phyloP scores from a whole-genome alignment of 2,797 vertebrate species.

The Kryptolebias ocellatus region DNA sequence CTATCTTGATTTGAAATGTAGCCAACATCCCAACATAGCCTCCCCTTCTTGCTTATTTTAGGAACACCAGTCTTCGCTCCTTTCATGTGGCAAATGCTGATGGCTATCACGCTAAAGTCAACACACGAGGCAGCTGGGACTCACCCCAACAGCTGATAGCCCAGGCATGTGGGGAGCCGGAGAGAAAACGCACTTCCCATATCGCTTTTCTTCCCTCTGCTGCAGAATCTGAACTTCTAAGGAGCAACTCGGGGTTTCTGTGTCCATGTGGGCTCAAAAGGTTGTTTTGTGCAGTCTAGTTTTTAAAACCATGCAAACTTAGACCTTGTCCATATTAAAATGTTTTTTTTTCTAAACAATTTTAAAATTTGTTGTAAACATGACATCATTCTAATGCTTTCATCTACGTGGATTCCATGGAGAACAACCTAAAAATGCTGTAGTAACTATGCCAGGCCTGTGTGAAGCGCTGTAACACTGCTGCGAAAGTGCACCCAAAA shows the following conservation, averaged over 20 bases:
- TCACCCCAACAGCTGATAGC: slow-evolving; percentile 81
- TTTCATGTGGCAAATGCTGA: slow-evolving; percentile 82
- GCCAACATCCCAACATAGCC: slow-evolving; percentile 57
- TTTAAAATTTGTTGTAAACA: too few species aligned
- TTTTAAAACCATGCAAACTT: not conserved
- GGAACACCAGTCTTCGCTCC: slow-evolving; percentile 65
- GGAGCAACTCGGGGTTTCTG: not conserved
- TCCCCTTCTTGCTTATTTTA: slow-evolving; percentile 62
- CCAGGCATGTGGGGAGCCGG: slow-evolving; percentile 62
- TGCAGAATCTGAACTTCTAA: slow-evolving; percentile 11
- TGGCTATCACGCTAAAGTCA: slow-evolving; percentile 81
- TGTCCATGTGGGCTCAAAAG: not conserved
- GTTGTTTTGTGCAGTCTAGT: not conserved
- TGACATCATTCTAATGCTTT: too few species aligned
- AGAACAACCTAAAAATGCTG: too few species aligned
- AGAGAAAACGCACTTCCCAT: slow-evolving; percentile 36
- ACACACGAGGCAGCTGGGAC: slow-evolving; percentile 79
- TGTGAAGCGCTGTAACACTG: too few species aligned
- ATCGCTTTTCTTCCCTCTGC: slow-evolving; percentile 30
- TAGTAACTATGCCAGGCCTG: too few species aligned
- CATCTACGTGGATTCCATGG: too few species aligned
- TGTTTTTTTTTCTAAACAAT: not conserved
- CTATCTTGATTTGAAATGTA: slow-evolving; percentile 62
- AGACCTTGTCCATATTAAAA: not conserved
- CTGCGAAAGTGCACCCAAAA: too few species aligned